These are phyloP conservation scores for Misgurnus mizolepis DNA, from an alignment of 2,113 vertebrate genomes.

Conservation along the genomic window DNA sequence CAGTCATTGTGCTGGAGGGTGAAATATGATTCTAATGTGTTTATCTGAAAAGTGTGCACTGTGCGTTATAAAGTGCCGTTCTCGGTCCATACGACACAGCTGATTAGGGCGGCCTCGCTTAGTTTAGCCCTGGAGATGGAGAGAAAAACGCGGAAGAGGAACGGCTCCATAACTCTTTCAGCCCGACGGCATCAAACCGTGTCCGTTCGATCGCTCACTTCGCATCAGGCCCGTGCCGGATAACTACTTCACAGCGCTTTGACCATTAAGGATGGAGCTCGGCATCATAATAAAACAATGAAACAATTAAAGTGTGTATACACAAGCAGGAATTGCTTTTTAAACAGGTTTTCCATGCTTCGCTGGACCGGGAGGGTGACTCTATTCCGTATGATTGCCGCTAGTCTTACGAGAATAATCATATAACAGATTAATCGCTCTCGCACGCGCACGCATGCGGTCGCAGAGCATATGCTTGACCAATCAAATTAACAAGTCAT, in stretches of 20 bases:
- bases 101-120: slow-evolving; percentile 17
- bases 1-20: slow-evolving; percentile 49
- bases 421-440: slow-evolving; percentile 49
- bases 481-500: slow-evolving; percentile 51
- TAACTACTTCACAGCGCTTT: slow-evolving; percentile 34
- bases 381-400: slow-evolving; percentile 46
- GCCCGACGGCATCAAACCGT: slow-evolving; percentile 23
- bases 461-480: slow-evolving; percentile 16
- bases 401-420: slow-evolving; percentile 47
- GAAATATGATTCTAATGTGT: slow-evolving; percentile 52
- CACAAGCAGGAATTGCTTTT: slow-evolving; percentile 52
- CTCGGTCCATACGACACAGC: slow-evolving; percentile 29
- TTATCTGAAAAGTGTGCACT: slow-evolving; percentile 46
- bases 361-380: slow-evolving; percentile 31
- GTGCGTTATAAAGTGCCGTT: slow-evolving; percentile 32
- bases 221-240: not conserved
- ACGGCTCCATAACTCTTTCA: slow-evolving; percentile 27
- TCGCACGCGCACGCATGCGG: not conserved
- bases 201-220: slow-evolving; percentile 18
- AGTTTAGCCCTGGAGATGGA: slow-evolving; percentile 33
- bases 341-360: slow-evolving; percentile 57
- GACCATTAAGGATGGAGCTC: slow-evolving; percentile 36
- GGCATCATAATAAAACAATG: slow-evolving; percentile 55
- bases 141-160: slow-evolving; percentile 30
- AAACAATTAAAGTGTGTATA: slow-evolving; percentile 53